phyloP scores from a whole-genome alignment of 2,113 vertebrate species.

The Myotis brandtii region DNA sequence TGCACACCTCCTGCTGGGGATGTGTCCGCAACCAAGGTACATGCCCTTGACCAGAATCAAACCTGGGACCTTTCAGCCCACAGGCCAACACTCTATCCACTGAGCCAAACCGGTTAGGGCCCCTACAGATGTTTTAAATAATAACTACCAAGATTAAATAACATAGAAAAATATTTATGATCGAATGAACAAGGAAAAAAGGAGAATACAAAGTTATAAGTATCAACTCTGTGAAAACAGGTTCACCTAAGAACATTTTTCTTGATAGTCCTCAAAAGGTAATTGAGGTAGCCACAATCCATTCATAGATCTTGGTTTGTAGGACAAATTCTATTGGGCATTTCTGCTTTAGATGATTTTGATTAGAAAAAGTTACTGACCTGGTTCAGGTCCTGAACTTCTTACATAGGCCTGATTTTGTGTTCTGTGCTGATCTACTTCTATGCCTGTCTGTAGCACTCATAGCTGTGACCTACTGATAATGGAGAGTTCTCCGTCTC shows the following conservation, averaged over 20 bases:
- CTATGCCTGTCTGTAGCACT: background rate
- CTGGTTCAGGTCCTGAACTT: background rate
- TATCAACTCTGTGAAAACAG: background rate
- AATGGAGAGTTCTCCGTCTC: background rate
- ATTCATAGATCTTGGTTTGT: background rate
- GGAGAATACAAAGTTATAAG: background rate
- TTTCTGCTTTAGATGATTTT: constrained; percentile 20
- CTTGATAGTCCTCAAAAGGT: background rate
- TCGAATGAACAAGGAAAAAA: background rate
- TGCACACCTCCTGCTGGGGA: too few relatives aligned
- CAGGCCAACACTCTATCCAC: too few relatives aligned
- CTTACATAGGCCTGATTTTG: background rate
- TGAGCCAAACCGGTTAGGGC: too few relatives aligned
- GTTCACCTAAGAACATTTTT: background rate
- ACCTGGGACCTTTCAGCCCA: too few relatives aligned
- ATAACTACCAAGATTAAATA: constrained; percentile 40
- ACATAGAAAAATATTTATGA: constrained; percentile 31
- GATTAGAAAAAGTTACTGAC: background rate
- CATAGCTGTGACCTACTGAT: background rate
- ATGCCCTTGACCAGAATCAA: too few relatives aligned
- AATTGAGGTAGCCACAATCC: background rate
- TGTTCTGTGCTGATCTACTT: background rate
- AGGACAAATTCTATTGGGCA: constrained; percentile 3
- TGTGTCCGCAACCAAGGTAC: too few relatives aligned
- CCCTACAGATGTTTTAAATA: background rate